These are phyloP conservation scores for Uria aalge DNA, from an alignment of 2,113 vertebrate genomes.

Conservation along the genomic window DNA sequence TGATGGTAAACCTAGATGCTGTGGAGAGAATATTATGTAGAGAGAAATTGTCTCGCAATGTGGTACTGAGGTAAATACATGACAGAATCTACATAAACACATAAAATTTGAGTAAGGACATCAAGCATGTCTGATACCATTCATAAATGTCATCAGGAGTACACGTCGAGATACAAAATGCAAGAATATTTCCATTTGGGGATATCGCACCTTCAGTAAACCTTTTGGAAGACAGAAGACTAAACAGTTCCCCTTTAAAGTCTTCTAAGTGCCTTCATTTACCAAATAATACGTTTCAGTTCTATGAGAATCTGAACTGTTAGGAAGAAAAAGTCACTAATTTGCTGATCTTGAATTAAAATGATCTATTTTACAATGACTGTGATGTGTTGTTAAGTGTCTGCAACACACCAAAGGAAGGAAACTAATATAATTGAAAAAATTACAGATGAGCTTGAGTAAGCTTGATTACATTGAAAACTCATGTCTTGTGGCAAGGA, in stretches of 20 bases:
- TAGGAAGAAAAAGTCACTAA: neutral
- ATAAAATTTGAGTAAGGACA: neutral
- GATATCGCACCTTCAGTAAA: neutral
- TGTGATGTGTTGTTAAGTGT: neutral
- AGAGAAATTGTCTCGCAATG: neutral
- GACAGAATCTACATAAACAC: neutral
- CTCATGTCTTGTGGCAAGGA: neutral
- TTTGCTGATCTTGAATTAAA: neutral
- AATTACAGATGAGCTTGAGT: neutral
- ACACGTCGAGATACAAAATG: neutral
- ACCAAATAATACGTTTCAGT: neutral
- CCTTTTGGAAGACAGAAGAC: neutral
- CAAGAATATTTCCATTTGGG: neutral
- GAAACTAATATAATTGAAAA: neutral
- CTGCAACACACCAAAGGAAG: neutral
- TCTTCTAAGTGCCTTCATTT: neutral
- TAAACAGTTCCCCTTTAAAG: neutral
- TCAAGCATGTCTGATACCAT: neutral
- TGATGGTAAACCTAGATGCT: neutral
- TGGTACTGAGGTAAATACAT: neutral
- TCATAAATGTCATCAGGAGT: neutral
- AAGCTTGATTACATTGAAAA: neutral
- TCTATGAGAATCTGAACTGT: neutral
- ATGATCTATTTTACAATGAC: neutral
- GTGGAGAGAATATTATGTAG: neutral